Evolutionary conservation across 2,797 vertebrate species (phyloP).

Genomic region (Paramormyrops hopkinsi): DNA sequence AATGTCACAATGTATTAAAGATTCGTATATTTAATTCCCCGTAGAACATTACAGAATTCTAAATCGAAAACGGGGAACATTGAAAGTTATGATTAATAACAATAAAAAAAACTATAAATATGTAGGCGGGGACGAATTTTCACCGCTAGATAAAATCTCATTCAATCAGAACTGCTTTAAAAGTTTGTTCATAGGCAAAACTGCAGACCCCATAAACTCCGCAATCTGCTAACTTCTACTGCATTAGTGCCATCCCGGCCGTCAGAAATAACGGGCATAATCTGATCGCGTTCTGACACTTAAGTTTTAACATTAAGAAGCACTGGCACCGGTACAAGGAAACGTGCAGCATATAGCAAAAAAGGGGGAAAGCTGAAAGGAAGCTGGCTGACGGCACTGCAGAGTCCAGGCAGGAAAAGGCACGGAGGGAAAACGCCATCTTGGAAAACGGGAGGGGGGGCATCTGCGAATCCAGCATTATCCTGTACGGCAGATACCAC

Average conservation of each 20-base stretch:
- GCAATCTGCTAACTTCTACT: background rate
- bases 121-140: background rate
- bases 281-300: background rate
- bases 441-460: slow-evolving; percentile 54
- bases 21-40: background rate
- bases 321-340: background rate
- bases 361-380: background rate
- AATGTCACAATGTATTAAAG: background rate
- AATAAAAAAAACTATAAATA: background rate
- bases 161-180: background rate
- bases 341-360: background rate
- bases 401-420: background rate
- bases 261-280: background rate
- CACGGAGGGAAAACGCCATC: slow-evolving; percentile 57
- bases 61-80: background rate
- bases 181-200: background rate
- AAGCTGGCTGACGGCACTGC: background rate
- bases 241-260: background rate
- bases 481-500: slow-evolving; percentile 53
- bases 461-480: slow-evolving; percentile 35
- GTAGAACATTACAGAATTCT: background rate
- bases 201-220: background rate
- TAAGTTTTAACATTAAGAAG: background rate
- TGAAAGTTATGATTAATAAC: background rate
- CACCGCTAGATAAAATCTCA: background rate